Conservation (phyloP, 2,888 invertebrate genomes). For the Mongoloraphidia duomilia region DNA sequence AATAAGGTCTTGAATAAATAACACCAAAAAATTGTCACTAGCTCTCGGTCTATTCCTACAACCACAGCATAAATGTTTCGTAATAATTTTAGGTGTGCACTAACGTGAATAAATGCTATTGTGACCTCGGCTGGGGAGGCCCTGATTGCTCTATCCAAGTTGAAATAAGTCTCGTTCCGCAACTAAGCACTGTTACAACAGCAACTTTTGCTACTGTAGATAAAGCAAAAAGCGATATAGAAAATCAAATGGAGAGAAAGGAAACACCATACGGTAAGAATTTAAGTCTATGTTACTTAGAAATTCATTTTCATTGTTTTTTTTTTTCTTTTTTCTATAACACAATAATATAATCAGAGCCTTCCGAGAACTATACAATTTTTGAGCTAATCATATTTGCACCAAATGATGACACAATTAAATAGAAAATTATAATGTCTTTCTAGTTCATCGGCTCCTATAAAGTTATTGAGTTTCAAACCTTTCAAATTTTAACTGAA, state of each 20-base stretch:
- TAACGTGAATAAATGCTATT: constrained; percentile 83
- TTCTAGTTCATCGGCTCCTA: too few relatives aligned
- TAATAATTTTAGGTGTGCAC: constrained; percentile 62
- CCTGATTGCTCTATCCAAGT: constrained; percentile 72
- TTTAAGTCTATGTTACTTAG: background rate
- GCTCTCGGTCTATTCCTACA: too few relatives aligned
- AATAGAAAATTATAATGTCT: too few relatives aligned
- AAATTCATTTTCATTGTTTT: too few relatives aligned
- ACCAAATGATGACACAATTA: too few relatives aligned
- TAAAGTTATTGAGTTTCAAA: too few relatives aligned
- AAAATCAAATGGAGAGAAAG: constrained; percentile 65
- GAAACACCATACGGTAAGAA: constrained; percentile 87
- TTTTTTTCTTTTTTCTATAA: background rate
- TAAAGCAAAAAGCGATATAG: constrained; percentile 32
- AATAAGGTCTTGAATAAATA: too few relatives aligned
- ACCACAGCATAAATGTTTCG: too few relatives aligned
- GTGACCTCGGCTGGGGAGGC: constrained; percentile 76
- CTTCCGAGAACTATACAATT: background rate
- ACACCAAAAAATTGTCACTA: too few relatives aligned
- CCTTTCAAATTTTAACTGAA: too few relatives aligned
- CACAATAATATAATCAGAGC: constrained; percentile 6
- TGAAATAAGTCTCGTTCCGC: constrained; percentile 43
- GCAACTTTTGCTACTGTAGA: constrained; percentile 39
- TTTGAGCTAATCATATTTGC: too few relatives aligned
- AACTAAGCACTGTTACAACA: constrained; percentile 40